Evolutionary conservation across 2,113 vertebrate species (phyloP).

Genomic region (Micromys minutus): DNA sequence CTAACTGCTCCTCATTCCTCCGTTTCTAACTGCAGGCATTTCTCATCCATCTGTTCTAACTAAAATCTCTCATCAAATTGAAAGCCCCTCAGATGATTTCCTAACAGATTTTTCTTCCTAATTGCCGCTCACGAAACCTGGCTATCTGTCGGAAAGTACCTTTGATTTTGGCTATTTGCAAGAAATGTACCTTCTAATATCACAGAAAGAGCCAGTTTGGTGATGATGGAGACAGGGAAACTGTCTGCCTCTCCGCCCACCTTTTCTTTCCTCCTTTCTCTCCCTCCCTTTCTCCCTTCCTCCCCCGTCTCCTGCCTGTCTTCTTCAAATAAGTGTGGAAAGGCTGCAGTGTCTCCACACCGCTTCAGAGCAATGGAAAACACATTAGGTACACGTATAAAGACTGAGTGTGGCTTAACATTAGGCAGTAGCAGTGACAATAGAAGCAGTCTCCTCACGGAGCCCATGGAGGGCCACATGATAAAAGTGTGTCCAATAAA

Average conservation of each 20-base stretch:
- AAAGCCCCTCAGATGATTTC: slow-evolving; percentile 40
- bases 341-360: background rate
- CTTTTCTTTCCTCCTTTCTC: fast-evolving
- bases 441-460: background rate
- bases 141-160: background rate
- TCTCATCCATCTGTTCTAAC: slow-evolving; percentile 65
- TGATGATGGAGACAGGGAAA: background rate
- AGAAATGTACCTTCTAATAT: background rate
- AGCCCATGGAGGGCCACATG: background rate
- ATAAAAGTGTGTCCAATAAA: background rate
- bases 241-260: fast-evolving
- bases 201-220: background rate
- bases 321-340: background rate
- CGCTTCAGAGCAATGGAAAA: background rate
- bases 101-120: slow-evolving; percentile 16
- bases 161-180: background rate
- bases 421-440: background rate
- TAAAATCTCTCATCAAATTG: slow-evolving; percentile 20
- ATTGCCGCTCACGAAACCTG: slow-evolving; percentile 38
- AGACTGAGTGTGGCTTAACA: background rate
- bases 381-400: background rate
- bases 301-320: background rate
- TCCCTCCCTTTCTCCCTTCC: no score
- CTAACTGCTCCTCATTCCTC: slow-evolving; percentile 20
- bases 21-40: background rate